These are phyloP conservation scores for Megaceryle torquata DNA, from an alignment of 2,113 vertebrate genomes.

Conservation along the genomic window DNA sequence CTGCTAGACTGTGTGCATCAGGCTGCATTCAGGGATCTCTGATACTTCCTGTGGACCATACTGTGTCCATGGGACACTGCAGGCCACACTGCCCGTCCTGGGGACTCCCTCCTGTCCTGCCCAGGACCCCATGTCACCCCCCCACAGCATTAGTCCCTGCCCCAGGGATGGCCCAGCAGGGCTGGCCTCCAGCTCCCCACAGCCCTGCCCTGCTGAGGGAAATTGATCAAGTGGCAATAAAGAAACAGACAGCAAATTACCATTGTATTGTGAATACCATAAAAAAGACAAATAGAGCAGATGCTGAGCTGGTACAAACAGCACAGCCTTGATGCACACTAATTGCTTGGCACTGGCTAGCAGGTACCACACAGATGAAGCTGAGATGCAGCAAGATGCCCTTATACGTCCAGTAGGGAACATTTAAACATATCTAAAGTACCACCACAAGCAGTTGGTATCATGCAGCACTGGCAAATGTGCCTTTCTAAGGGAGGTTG, in stretches of 20 bases:
- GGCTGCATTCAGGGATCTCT: neutral
- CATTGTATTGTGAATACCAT: neutral
- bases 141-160: fast-evolving
- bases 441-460: neutral
- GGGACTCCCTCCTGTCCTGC: neutral
- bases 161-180: neutral
- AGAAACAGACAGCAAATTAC: neutral
- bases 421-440: neutral
- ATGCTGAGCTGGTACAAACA: neutral
- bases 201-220: neutral
- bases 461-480: neutral
- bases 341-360: neutral
- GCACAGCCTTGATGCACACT: neutral
- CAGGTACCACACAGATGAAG: fast-evolving
- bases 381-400: neutral
- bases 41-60: neutral
- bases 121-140: neutral
- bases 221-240: neutral
- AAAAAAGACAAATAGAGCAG: neutral
- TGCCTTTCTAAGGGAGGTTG: neutral
- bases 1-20: neutral
- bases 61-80: neutral
- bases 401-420: neutral
- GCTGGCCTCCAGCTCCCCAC: neutral
- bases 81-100: neutral